These are phyloP conservation scores for Rhynchonema sp. DNA, from an alignment of 2,888 invertebrate genomes.

Conservation along the genomic window DNA sequence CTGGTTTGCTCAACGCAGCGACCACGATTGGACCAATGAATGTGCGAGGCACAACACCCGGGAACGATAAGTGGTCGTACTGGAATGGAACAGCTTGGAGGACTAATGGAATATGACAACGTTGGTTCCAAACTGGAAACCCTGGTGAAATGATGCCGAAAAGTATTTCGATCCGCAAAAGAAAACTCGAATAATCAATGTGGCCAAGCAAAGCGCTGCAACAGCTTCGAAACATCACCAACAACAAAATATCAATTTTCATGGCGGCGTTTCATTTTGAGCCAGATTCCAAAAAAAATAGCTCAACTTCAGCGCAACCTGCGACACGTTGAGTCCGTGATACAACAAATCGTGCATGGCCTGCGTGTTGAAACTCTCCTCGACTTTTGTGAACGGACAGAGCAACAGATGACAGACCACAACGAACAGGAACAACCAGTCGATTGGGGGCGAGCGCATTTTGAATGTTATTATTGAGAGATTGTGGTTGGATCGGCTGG, in stretches of 20 bases:
- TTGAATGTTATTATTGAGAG: no score
- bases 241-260: not conserved
- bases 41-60: slow-evolving; percentile 84
- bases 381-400: slow-evolving; percentile 94
- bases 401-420: slow-evolving; percentile 48
- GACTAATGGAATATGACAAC: not conserved
- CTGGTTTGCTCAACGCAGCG: slow-evolving; percentile 54
- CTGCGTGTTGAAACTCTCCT: slow-evolving; percentile 97
- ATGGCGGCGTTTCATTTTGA: not conserved
- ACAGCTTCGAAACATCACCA: no score
- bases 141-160: no score
- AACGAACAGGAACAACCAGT: not conserved
- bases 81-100: slow-evolving; percentile 31
- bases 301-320: slow-evolving; percentile 48
- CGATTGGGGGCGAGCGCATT: no score
- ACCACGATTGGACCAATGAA: slow-evolving; percentile 76
- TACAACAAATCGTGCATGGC: slow-evolving; percentile 90
- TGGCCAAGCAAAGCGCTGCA: no score
- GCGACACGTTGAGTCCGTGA: slow-evolving; percentile 56
- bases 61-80: slow-evolving; percentile 95
- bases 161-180: no score
- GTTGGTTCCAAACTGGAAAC: no score
- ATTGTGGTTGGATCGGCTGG: no score
- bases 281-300: not conserved
- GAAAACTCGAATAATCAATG: no score